Conservation (phyloP, 2,797 vertebrate genomes). For the Harpagifer antarcticus region DNA sequence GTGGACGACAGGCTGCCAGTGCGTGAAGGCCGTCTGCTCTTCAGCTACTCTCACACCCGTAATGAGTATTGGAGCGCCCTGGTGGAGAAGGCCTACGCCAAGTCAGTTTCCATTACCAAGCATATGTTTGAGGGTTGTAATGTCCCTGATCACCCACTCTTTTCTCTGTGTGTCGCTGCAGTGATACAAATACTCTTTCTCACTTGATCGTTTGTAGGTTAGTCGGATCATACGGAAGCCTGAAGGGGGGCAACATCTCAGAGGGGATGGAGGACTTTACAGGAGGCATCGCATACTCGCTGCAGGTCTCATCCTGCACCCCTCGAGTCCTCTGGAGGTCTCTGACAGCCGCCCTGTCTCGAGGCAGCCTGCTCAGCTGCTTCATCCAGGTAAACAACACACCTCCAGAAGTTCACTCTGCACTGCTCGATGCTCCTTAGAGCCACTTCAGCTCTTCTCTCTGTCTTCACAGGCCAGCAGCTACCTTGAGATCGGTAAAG, state of each 20-base stretch:
- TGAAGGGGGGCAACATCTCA: conserved; percentile 87
- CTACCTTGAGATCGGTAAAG: conserved; percentile 75
- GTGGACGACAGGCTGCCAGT: conserved; percentile 89
- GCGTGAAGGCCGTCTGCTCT: conserved; percentile 85
- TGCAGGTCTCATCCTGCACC: conserved; percentile 70
- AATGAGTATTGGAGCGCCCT: conserved; percentile 89
- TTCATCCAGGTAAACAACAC: conserved; percentile 81
- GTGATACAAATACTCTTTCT: conserved; percentile 19
- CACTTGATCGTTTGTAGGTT: conserved; percentile 70
- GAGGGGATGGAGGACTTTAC: conserved; percentile 90
- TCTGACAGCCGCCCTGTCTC: conserved; percentile 76
- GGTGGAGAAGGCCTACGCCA: conserved; percentile 90
- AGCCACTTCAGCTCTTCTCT: background rate
- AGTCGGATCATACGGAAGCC: conserved; percentile 82
- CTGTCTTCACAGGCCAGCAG: conserved; percentile 76
- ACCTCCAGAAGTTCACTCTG: background rate
- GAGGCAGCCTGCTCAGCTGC: conserved; percentile 85
- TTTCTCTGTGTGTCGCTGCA: conserved; percentile 13
- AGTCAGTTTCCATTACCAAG: conserved; percentile 82
- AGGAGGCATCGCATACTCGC: conserved; percentile 84
- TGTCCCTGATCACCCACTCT: conserved; percentile 70
- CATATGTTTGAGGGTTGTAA: conserved; percentile 77
- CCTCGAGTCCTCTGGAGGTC: conserved; percentile 82
- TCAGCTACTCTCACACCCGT: conserved; percentile 85
- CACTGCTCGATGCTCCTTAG: background rate